Percentiles rank a stretch among this genome's conserved stretches.
These are phyloP conservation scores for Philaenus spumarius DNA, from an alignment of 1,140 invertebrate genomes.

Conservation along the genomic window DNA sequence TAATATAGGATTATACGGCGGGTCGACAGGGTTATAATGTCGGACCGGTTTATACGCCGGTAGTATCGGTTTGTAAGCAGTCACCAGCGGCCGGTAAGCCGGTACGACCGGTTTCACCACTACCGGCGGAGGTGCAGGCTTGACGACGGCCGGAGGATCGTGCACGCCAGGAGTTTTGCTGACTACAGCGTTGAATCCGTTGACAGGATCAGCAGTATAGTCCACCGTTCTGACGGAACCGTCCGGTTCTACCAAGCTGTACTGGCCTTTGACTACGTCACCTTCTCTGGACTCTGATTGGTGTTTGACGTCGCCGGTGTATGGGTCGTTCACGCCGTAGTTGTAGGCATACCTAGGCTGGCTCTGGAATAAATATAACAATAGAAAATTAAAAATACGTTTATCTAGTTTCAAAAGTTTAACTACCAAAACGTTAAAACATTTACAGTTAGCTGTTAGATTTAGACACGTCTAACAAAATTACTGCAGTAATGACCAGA, in stretches of 20 bases:
- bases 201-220: conserved; percentile 51
- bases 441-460: too few relatives aligned
- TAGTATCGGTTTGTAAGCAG: too few relatives aligned
- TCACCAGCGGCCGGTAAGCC: too few relatives aligned
- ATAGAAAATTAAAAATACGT: not conserved
- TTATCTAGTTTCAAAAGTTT: too few relatives aligned
- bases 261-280: conserved; percentile 46
- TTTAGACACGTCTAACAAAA: too few relatives aligned
- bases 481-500: too few relatives aligned
- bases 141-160: not conserved
- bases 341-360: conserved; percentile 26
- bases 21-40: too few relatives aligned
- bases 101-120: too few relatives aligned
- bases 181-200: conserved; percentile 52
- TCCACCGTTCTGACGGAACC: conserved; percentile 50
- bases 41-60: too few relatives aligned
- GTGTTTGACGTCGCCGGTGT: conserved; percentile 44
- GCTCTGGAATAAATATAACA: conserved; percentile 4
- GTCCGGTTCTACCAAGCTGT: conserved; percentile 50
- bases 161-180: conserved; percentile 36
- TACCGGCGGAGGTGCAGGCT: not conserved
- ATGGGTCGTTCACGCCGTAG: conserved; percentile 43
- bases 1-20: too few relatives aligned
- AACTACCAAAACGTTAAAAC: too few relatives aligned
- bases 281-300: conserved; percentile 45